Conservation (phyloP, 2,888 invertebrate species). For the Ferdinandea cuprea region DNA sequence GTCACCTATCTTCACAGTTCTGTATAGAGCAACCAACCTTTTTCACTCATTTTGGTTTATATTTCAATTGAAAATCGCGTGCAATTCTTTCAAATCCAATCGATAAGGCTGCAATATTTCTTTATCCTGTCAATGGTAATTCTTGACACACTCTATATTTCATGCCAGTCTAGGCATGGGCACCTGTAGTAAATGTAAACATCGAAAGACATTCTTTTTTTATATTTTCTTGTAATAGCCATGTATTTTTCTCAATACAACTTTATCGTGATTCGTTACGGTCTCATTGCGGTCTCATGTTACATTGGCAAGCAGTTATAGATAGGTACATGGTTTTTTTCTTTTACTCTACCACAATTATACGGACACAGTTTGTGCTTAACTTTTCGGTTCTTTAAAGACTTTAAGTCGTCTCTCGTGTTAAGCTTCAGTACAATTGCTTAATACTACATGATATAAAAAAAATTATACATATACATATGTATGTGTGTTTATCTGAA, state of each 20-base stretch:
- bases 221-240: slow-evolving; percentile 24
- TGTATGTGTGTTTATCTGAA: too few species aligned
- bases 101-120: slow-evolving; percentile 2
- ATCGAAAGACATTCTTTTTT: slow-evolving; percentile 35
- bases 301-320: slow-evolving; percentile 24
- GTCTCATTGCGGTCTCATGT: slow-evolving; percentile 65
- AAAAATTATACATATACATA: too few species aligned
- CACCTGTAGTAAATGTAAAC: slow-evolving; percentile 28
- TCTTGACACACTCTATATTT: slow-evolving; percentile 30
- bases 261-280: slow-evolving; percentile 61
- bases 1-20: too few species aligned
- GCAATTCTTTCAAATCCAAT: not conserved
- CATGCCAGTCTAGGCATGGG: slow-evolving; percentile 3
- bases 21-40: too few species aligned
- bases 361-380: slow-evolving; percentile 47
- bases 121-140: slow-evolving; percentile 26
- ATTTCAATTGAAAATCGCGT: slow-evolving; percentile 8
- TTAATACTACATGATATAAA: slow-evolving; percentile 6
- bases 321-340: too few species aligned
- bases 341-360: slow-evolving; percentile 20
- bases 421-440: slow-evolving; percentile 15
- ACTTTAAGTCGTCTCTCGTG: slow-evolving; percentile 11
- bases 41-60: not conserved
- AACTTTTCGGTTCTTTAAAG: slow-evolving; percentile 24
- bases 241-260: slow-evolving; percentile 21